Percentiles rank a stretch among this genome's conserved stretches.
These are phyloP conservation scores for Gila robusta DNA, from an alignment of 2,797 vertebrate genomes.

Conservation along the genomic window DNA sequence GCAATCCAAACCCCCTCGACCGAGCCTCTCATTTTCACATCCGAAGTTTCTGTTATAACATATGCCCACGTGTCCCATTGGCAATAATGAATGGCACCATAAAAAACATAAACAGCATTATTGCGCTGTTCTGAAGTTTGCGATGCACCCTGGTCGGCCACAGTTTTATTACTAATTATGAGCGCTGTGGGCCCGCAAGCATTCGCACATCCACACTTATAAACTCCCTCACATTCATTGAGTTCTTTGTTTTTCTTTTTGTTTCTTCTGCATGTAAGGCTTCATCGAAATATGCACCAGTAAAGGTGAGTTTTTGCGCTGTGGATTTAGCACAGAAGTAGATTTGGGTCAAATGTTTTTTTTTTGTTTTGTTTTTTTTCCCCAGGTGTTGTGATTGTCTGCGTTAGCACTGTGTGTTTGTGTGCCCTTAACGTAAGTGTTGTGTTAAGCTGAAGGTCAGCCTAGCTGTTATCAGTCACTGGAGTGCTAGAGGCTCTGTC, in stretches of 20 bases:
- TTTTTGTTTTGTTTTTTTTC: neutral
- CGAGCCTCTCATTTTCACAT: conserved; percentile 39
- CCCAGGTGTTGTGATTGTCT: conserved; percentile 9
- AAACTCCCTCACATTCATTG: conserved; percentile 6
- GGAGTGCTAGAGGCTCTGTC: conserved; percentile 48
- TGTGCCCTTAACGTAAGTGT: conserved; percentile 50
- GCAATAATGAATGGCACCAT: conserved; percentile 51
- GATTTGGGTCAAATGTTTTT: conserved; percentile 25
- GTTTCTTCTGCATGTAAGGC: conserved; percentile 24
- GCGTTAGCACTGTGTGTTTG: conserved; percentile 39
- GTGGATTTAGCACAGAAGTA: neutral
- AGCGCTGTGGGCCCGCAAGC: conserved; percentile 29
- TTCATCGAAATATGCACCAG: conserved; percentile 10
- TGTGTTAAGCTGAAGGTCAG: conserved; percentile 57
- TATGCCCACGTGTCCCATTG: conserved; percentile 49
- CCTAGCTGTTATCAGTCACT: conserved; percentile 54
- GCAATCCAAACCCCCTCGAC: conserved; percentile 25
- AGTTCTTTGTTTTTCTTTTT: conserved; percentile 13
- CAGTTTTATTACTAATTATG: conserved; percentile 54
- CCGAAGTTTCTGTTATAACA: conserved; percentile 39
- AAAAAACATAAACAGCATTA: conserved; percentile 51
- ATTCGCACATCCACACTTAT: conserved; percentile 4
- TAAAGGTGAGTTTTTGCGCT: conserved; percentile 35
- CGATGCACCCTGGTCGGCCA: conserved; percentile 39
- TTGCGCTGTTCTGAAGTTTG: conserved; percentile 48